A percentile compares a stretch with the other conserved stretches of the same genome.
Conservation (phyloP, 2,113 vertebrate species). For the Gracilinanus agilis region DNA sequence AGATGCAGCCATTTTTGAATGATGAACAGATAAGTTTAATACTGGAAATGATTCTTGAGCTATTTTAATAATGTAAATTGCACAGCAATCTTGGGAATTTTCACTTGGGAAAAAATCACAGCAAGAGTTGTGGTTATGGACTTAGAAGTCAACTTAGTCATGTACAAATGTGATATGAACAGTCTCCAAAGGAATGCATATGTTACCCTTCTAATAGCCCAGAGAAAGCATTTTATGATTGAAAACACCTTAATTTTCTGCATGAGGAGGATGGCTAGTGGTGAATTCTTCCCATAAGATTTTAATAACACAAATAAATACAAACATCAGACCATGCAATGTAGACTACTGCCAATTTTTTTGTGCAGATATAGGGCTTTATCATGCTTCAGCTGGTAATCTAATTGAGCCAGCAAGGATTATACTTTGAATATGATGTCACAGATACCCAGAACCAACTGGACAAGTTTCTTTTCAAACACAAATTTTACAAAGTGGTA, state of each 20-base stretch:
- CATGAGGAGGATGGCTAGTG: not conserved
- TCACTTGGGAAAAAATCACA: not conserved
- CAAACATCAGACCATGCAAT: not conserved
- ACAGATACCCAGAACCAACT: not conserved
- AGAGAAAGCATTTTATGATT: not conserved
- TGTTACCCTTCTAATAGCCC: not conserved
- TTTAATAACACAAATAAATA: not conserved
- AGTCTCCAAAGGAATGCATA: not conserved
- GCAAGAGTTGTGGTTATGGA: not conserved
- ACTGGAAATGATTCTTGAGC: not conserved
- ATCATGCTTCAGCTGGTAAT: not conserved
- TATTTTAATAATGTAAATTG: not conserved
- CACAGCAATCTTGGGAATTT: not conserved
- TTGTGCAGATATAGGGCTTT: not conserved
- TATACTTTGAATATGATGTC: not conserved
- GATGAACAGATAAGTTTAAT: not conserved
- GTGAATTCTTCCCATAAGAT: not conserved
- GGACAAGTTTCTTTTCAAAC: not conserved
- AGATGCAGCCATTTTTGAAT: not conserved
- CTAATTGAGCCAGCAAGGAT: not conserved
- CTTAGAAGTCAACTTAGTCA: not conserved
- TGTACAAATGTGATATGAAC: not conserved
- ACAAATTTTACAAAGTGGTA: not conserved
- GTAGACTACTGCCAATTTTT: not conserved
- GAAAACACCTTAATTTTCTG: not conserved